Base-by-base conservation (phyloP, 2,113 vertebrate species). In the Trogon surrucura region DNA sequence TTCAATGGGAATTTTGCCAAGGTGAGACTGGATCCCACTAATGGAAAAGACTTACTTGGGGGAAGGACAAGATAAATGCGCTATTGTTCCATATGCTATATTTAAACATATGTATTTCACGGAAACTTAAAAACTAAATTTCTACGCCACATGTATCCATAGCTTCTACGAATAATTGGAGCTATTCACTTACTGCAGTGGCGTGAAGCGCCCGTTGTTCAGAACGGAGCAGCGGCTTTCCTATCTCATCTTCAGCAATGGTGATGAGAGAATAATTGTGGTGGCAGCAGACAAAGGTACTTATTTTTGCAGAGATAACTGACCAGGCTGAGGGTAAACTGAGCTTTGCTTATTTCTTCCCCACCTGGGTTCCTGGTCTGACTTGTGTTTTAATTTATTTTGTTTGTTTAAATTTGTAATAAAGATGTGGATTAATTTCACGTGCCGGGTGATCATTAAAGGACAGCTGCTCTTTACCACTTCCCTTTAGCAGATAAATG, bases 391-490 rank as follows among this genome's bases (percentile, higher is more conserved):
- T 92, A 86, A 96, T 96, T 95, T 87, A 89, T 94, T 91, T 96
- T 77, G 83, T 83, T 53, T 70, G 62, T 87, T 96, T 82, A 92
- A 86, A 85, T 92, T 94, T 91, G 83, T 85, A 77, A 82, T 95
- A 65, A 93, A 93, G 86, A 93, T 89, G 93, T 92, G 94, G 91
- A 94, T 96, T 96, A 96, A 95, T 97, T 97, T 96, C 83, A 93
- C 11, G 0, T 91, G 96, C 77, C 62, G 93, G 80, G 62, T 75
- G 88, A 92, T 93, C 92, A 51, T 95, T 96, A 96, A 87, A 91
- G 83, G 92, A 93, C 95, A 97, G 96, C 96, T 97, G 96, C 96
- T 97, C 93, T 97, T 97, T 94, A 66, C 92, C 77, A 91, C 91
- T 96, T 97, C 70, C 62, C 65, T 81, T 93, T 67, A 85, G 88